These are phyloP conservation scores for Crocuta crocuta DNA, from an alignment of 2,113 vertebrate species.

Conservation along the genomic window DNA sequence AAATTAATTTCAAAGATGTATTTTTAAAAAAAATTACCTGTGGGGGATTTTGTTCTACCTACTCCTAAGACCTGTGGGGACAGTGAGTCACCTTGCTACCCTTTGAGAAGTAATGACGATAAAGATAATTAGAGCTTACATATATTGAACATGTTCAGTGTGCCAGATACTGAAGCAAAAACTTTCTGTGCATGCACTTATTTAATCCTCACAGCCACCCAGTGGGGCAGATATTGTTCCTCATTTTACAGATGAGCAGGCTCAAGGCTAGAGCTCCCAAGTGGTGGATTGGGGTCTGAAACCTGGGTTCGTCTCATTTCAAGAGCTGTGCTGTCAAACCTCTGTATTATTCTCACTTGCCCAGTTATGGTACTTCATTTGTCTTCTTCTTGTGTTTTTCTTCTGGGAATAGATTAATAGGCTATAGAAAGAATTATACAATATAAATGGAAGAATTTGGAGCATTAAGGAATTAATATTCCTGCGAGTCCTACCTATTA, in stretches of 20 bases:
- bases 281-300: background rate
- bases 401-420: constrained; percentile 11
- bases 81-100: background rate
- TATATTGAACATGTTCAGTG: background rate
- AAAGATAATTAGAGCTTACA: constrained; percentile 30
- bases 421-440: background rate
- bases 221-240: background rate
- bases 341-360: background rate
- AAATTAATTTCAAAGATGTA: constrained; percentile 61
- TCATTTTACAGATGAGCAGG: constrained; percentile 55
- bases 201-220: constrained; percentile 52
- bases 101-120: constrained; percentile 11
- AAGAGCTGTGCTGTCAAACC: background rate
- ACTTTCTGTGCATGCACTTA: background rate
- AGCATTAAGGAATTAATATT: constrained; percentile 51
- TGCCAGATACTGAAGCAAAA: background rate
- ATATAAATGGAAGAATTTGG: background rate
- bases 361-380: background rate
- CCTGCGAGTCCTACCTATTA: background rate
- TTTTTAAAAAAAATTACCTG: background rate
- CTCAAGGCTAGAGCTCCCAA: constrained; percentile 8
- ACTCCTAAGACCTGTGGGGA: background rate
- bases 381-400: background rate
- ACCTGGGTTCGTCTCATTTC: background rate
- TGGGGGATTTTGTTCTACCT: constrained; percentile 55